Conservation (phyloP, 2,888 invertebrate genomes). For the Tipula vernalis region DNA sequence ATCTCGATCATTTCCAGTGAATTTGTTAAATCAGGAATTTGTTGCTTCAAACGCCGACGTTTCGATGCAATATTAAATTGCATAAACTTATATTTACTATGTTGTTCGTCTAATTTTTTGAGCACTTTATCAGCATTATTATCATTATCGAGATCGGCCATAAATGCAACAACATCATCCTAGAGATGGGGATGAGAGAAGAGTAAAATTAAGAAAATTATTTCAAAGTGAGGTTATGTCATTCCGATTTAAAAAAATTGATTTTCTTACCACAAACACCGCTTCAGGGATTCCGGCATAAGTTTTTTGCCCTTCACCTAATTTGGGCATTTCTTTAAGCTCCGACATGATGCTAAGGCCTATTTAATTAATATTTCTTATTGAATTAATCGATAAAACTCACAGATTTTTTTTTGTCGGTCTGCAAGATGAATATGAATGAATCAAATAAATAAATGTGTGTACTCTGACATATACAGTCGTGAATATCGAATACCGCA, state of each 20-base stretch:
- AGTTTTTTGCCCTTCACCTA: conserved; percentile 38
- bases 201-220: neutral
- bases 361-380: neutral
- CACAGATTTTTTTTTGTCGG: neutral
- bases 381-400: neutral
- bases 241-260: neutral
- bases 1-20: conserved; percentile 87
- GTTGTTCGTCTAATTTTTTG: conserved; percentile 78
- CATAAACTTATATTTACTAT: conserved; percentile 95
- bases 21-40: conserved; percentile 88
- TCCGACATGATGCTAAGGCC: conserved; percentile 21
- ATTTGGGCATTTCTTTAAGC: conserved; percentile 31
- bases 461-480: neutral
- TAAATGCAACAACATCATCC: conserved; percentile 93
- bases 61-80: conserved; percentile 83
- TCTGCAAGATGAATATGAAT: neutral
- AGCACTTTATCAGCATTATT: conserved; percentile 76
- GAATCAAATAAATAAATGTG: neutral
- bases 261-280: conserved; percentile 57
- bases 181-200: conserved; percentile 28
- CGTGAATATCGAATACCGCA: neutral
- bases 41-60: conserved; percentile 71
- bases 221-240: conserved; percentile 9
- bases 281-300: conserved; percentile 82
- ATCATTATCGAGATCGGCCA: conserved; percentile 70